phyloP scores from a whole-genome alignment of 1,140 invertebrate genomes.

The Condylostylus longicornis region DNA sequence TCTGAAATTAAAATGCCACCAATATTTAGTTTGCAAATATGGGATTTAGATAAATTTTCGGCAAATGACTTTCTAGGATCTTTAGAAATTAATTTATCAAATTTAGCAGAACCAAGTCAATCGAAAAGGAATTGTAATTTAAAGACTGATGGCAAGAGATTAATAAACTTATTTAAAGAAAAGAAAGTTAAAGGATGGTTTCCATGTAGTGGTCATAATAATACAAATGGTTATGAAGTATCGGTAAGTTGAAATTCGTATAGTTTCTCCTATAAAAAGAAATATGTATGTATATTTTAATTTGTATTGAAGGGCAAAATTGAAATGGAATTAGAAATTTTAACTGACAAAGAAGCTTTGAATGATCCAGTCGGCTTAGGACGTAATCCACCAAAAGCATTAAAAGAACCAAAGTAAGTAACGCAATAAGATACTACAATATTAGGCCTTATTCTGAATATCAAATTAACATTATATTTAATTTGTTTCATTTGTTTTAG shows the following conservation, averaged over 20 bases:
- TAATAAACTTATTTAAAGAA: constrained; percentile 64
- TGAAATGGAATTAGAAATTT: constrained; percentile 44
- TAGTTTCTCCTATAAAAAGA: background rate
- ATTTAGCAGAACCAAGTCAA: constrained; percentile 43
- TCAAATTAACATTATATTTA: constrained; percentile 1
- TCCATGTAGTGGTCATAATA: constrained; percentile 34
- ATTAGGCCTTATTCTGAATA: background rate
- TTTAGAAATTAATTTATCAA: constrained; percentile 42
- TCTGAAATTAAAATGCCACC: constrained; percentile 32
- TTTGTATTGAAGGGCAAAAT: constrained; percentile 42
- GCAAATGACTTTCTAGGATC: constrained; percentile 59
- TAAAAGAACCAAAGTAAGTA: constrained; percentile 43
- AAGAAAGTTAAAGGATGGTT: constrained; percentile 66
- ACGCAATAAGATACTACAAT: background rate
- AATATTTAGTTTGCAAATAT: constrained; percentile 34
- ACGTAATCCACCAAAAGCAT: constrained; percentile 39
- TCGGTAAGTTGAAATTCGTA: background rate
- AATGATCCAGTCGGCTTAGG: constrained; percentile 44
- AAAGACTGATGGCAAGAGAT: constrained; percentile 36
- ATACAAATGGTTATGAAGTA: background rate
- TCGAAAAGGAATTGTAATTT: constrained; percentile 37
- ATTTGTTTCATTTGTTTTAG: constrained; percentile 27
- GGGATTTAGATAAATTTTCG: constrained; percentile 62
- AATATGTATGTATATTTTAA: background rate
- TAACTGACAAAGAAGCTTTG: constrained; percentile 40